Conservation (phyloP, 2,888 invertebrate genomes). For the Toxonevra muliebris region DNA sequence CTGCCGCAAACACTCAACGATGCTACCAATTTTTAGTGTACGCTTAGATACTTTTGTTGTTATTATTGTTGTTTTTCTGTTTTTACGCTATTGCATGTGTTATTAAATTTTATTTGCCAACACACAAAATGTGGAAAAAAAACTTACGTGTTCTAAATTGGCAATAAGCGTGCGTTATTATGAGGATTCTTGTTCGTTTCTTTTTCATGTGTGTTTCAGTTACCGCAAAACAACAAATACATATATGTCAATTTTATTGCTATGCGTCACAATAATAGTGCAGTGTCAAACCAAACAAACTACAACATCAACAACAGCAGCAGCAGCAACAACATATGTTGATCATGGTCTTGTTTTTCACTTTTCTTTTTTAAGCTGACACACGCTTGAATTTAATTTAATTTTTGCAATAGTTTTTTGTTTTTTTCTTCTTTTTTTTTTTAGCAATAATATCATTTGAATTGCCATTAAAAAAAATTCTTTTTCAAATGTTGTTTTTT, state of each 20-base stretch:
- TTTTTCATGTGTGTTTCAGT: conserved; percentile 1
- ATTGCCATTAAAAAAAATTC: too few species aligned
- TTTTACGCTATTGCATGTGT: conserved; percentile 27
- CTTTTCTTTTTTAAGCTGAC: neutral
- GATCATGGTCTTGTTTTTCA: conserved; percentile 16
- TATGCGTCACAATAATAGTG: conserved; percentile 25
- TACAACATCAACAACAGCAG: neutral
- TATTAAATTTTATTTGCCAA: conserved; percentile 53
- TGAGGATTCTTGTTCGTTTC: neutral
- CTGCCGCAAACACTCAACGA: neutral
- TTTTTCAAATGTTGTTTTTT: too few species aligned
- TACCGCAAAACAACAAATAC: conserved; percentile 34
- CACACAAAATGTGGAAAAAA: conserved; percentile 7
- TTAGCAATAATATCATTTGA: too few species aligned
- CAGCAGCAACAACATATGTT: conserved; percentile 43
- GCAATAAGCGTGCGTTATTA: conserved; percentile 49
- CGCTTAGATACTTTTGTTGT: conserved; percentile 6
- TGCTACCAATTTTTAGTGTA: neutral
- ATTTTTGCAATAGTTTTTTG: too few species aligned
- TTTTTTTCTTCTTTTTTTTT: too few species aligned
- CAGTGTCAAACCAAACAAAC: neutral
- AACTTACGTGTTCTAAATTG: conserved; percentile 55
- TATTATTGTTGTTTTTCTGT: conserved; percentile 11
- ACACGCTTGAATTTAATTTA: too few species aligned
- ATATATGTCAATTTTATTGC: conserved; percentile 58